Percentiles rank a stretch among this genome's conserved stretches.
phyloP scores from a whole-genome alignment of 2,113 vertebrate species.

The Gallinago undulata region DNA sequence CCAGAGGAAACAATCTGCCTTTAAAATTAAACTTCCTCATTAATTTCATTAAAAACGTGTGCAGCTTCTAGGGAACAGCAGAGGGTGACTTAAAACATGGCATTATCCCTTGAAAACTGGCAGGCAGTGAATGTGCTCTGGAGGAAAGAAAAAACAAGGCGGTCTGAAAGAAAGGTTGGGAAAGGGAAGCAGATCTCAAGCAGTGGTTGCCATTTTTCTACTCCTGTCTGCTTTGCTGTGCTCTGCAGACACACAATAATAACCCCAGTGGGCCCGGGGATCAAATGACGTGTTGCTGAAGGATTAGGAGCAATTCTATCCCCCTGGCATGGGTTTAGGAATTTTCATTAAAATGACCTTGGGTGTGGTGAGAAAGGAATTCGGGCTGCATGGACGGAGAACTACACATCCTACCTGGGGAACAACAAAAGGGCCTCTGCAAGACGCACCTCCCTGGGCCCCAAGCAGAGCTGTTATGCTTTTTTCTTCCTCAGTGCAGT shows the following conservation, averaged over 20 bases:
- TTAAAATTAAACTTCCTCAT: conserved; percentile 20
- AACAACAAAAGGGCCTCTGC: conserved; percentile 37
- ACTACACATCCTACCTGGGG: conserved; percentile 71
- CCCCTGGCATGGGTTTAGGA: conserved; percentile 84
- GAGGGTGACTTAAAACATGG: background rate
- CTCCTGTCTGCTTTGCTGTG: conserved; percentile 44
- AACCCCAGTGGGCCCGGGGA: conserved; percentile 73
- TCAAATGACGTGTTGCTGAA: conserved; percentile 82
- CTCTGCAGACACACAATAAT: conserved; percentile 70
- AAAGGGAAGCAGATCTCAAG: conserved; percentile 31
- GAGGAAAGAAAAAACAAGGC: background rate
- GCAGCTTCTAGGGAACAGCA: background rate
- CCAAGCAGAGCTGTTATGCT: conserved; percentile 5
- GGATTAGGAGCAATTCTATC: conserved; percentile 91
- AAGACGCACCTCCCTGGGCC: background rate
- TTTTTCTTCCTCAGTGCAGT: background rate
- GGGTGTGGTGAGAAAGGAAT: conserved; percentile 89
- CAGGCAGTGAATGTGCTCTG: background rate
- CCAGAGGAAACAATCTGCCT: conserved; percentile 8
- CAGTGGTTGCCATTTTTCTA: conserved; percentile 43
- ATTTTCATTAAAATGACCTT: conserved; percentile 96
- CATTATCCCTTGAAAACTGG: background rate
- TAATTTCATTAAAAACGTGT: background rate
- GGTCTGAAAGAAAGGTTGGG: background rate
- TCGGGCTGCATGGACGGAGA: conserved; percentile 68